A percentile compares a stretch with the other conserved stretches of the same genome.
These are phyloP conservation scores for Oryzias dopingdopingensis DNA, from an alignment of 2,797 vertebrate genomes.

Conservation along the genomic window DNA sequence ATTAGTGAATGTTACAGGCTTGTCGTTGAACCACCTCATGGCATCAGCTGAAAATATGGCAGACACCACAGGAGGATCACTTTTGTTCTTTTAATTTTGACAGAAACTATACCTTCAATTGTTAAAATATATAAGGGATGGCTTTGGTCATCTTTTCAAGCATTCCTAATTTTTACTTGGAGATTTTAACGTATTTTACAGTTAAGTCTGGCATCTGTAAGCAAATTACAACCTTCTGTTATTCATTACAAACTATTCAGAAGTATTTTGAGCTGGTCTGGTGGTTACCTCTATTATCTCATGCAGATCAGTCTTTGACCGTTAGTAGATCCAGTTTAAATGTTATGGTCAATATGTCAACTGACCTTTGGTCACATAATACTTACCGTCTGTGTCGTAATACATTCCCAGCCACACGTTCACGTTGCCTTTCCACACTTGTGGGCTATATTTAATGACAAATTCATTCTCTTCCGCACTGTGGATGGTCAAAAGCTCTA, in stretches of 20 bases:
- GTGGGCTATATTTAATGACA: slow-evolving; percentile 75
- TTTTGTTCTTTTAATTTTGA: background rate
- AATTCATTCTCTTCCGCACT: slow-evolving; percentile 81
- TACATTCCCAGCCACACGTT: slow-evolving; percentile 85
- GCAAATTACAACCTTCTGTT: slow-evolving; percentile 37
- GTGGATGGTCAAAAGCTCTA: slow-evolving; percentile 82
- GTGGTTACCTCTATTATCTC: background rate
- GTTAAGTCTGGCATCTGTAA: background rate
- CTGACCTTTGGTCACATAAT: slow-evolving; percentile 13
- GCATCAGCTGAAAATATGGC: slow-evolving; percentile 68
- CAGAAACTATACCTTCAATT: background rate
- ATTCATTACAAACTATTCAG: background rate
- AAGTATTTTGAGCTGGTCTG: background rate
- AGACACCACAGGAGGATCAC: slow-evolving; percentile 1
- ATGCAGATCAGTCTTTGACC: background rate
- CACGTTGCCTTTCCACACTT: slow-evolving; percentile 78
- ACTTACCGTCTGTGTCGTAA: slow-evolving; percentile 85
- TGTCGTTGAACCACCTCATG: slow-evolving; percentile 81
- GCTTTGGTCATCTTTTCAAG: background rate
- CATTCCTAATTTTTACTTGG: background rate
- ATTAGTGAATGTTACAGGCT: slow-evolving; percentile 76
- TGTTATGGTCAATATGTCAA: slow-evolving; percentile 1
- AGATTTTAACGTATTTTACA: slow-evolving; percentile 1
- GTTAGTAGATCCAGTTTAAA: background rate
- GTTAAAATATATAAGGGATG: background rate